Evolutionary conservation across 2,797 vertebrate genomes (phyloP), one percentile per base, ranked within the genome.

Genomic region (Tadarida brasiliensis): DNA sequence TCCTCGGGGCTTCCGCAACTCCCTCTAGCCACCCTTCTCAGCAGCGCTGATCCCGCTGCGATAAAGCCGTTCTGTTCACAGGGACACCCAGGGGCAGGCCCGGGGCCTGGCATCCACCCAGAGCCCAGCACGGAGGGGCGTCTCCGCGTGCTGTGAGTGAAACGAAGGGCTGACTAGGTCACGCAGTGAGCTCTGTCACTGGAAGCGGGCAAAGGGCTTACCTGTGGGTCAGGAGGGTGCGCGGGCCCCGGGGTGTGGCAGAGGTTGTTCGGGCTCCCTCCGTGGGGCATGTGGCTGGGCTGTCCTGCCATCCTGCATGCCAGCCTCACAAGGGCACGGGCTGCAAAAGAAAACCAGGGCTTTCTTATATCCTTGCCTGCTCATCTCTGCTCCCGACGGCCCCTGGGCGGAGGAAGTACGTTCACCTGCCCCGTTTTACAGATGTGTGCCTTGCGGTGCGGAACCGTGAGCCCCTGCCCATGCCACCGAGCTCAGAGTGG

Each of bases 261-360:
- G 3, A 98, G 98, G 70, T 94, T 98, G 95, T 98, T 99, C 92
- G 99, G 99, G 98, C 99, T 99, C 98, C 99, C 99, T 97, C 99
- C 98, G 2, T 98, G 98, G 47, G 98, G 98, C 17, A 99, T 98
- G 89, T 99, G 99, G 98, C 98, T 98, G 95, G 99, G 99, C 97
- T 99, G 99, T 97, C 99, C 98, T 95, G 99, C 99, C 99, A 99
- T 99, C 97, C 98, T 99, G 98, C 99, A 99, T 99, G 97, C 98
- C 98, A 99, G 67, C 97, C 80, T 90, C 96, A 90, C 95, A 28
- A 92, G 80, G 10, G 78, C 67, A 96, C 96, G 28, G 97, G 97
- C 97, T 95, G 97, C n/a, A 94, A 97, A 35, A 96, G 97, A 96
- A 91, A 96, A 74, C 0, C 11, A 33, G 11, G 35, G 33, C 33